Evolutionary conservation across 2,888 invertebrate species (phyloP).

Genomic region (Tinea pellionella): DNA sequence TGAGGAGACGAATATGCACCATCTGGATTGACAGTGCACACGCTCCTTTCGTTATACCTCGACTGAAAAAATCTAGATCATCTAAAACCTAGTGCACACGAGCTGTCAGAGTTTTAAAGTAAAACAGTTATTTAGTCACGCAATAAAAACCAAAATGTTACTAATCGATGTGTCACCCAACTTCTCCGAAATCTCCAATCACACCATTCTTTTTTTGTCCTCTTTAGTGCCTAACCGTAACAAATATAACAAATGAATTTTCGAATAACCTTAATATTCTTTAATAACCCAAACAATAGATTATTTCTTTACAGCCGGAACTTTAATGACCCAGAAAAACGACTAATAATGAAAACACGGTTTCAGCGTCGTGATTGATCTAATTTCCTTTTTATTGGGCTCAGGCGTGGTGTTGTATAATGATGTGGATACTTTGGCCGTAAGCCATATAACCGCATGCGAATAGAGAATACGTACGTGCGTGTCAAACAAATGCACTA

Average conservation of each 20-base stretch:
- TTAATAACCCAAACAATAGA: too few species aligned
- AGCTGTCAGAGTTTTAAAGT: too few species aligned
- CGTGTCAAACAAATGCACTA: not conserved
- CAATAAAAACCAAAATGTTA: not conserved
- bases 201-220: not conserved
- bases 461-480: not conserved
- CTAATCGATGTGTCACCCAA: not conserved
- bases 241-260: not conserved
- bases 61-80: too few species aligned
- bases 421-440: conserved; percentile 42
- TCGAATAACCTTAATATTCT: not conserved
- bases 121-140: not conserved
- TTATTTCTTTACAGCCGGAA: not conserved
- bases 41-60: too few species aligned
- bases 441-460: conserved; percentile 29
- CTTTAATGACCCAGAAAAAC: not conserved
- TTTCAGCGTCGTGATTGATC: conserved; percentile 37
- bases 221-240: not conserved
- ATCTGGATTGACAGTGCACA: not conserved
- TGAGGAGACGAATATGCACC: too few species aligned
- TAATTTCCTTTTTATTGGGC: conserved; percentile 41
- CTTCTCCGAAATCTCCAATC: not conserved
- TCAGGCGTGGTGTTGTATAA: conserved; percentile 35
- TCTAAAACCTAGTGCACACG: too few species aligned
- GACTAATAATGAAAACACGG: not conserved